Evolutionary conservation across 2,888 invertebrate genomes (phyloP).

Genomic region (Agapostemon virescens): DNA sequence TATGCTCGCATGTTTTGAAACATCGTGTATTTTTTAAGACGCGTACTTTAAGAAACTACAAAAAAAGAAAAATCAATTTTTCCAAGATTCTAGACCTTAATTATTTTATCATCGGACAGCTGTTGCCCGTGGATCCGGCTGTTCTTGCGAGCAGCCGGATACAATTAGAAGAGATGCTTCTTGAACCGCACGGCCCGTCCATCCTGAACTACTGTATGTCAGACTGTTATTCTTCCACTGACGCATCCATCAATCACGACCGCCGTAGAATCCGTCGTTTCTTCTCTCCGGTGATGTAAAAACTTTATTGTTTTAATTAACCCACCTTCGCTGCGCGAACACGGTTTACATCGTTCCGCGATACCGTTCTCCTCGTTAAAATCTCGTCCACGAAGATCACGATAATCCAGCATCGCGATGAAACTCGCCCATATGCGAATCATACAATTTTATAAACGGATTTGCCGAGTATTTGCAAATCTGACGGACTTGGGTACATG

Average conservation of each 20-base stretch:
- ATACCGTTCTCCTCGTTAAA: not conserved
- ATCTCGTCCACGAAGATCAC: not conserved
- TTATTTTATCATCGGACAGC: slow-evolving; percentile 54
- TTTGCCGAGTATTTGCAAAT: not conserved
- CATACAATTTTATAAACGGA: not conserved
- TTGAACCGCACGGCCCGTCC: slow-evolving; percentile 33
- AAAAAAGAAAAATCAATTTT: not conserved
- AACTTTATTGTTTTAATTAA: slow-evolving; percentile 64
- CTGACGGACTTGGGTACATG: not conserved
- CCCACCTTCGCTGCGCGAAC: slow-evolving; percentile 24
- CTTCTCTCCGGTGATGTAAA: slow-evolving; percentile 43
- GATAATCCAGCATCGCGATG: not conserved
- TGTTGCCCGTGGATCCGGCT: slow-evolving; percentile 39
- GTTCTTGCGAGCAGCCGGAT: slow-evolving; percentile 34
- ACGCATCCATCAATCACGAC: slow-evolving; percentile 56
- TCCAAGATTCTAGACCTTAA: slow-evolving; percentile 30
- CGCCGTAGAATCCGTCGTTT: slow-evolving; percentile 20
- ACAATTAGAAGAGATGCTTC: slow-evolving; percentile 55
- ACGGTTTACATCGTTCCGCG: slow-evolving; percentile 37
- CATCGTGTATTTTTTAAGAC: not conserved
- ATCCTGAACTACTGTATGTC: slow-evolving; percentile 26
- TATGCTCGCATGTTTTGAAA: too few relatives aligned
- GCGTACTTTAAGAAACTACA: not conserved
- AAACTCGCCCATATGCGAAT: not conserved
- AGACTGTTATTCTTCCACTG: slow-evolving; percentile 53